A percentile compares a stretch with the other conserved stretches of the same genome.
Evolutionary conservation across 2,797 vertebrate genomes (phyloP).

Genomic region (Crenichthys baileyi): DNA sequence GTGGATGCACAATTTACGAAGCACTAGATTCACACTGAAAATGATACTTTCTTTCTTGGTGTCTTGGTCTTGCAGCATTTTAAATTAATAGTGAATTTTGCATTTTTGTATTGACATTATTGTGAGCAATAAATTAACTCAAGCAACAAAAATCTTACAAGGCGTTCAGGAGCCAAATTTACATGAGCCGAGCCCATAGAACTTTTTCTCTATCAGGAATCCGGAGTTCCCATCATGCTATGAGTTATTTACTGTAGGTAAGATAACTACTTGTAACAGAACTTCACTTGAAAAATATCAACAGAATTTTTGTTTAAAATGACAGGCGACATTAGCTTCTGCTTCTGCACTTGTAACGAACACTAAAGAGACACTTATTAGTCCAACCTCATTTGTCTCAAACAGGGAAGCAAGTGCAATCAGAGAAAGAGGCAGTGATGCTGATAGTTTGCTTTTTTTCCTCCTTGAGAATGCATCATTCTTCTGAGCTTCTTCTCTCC

Average conservation of each 20-base stretch:
- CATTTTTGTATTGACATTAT: too few relatives aligned
- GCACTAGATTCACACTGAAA: too few relatives aligned
- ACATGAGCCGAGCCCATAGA: too few relatives aligned
- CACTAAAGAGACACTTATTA: not conserved
- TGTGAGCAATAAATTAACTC: too few relatives aligned
- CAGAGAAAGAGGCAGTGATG: not conserved
- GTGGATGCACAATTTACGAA: too few relatives aligned
- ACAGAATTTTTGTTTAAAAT: not conserved
- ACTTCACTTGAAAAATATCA: not conserved
- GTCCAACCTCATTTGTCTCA: not conserved
- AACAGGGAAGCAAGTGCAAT: not conserved
- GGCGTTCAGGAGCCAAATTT: too few relatives aligned
- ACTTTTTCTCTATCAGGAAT: too few relatives aligned
- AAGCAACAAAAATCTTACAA: too few relatives aligned
- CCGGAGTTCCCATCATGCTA: not conserved
- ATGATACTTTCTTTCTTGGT: too few relatives aligned
- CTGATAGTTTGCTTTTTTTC: constrained; percentile 15
- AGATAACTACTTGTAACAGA: not conserved
- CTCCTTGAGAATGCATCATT: constrained; percentile 14
- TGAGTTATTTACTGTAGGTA: not conserved
- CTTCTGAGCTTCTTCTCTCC: constrained; percentile 27
- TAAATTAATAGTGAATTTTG: too few relatives aligned
- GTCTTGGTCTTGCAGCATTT: too few relatives aligned
- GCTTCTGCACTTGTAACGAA: not conserved
- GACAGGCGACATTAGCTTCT: constrained; percentile 30